Percentiles rank a stretch among this genome's conserved stretches.
Conservation (phyloP, 2,888 invertebrate species). For the Theretra japonica region DNA sequence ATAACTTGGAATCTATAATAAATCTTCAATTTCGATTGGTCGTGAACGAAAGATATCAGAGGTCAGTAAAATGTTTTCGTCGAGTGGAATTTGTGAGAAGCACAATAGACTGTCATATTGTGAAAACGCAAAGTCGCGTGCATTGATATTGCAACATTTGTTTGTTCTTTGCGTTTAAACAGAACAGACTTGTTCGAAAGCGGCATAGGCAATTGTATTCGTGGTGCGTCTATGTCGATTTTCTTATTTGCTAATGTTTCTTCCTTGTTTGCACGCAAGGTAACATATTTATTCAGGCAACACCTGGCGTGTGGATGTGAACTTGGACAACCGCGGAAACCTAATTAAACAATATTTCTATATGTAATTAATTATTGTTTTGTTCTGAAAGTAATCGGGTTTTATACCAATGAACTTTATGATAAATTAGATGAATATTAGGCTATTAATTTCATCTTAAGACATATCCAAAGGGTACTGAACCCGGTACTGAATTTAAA, state of each 20-base stretch:
- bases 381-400: no score
- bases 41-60: background rate
- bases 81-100: slow-evolving; percentile 43
- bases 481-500: no score
- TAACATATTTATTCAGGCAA: background rate
- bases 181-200: slow-evolving; percentile 20
- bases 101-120: slow-evolving; percentile 38
- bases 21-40: background rate
- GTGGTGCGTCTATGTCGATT: background rate
- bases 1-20: background rate
- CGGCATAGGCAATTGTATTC: background rate
- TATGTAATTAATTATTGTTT: no score
- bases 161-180: slow-evolving; percentile 37
- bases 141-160: slow-evolving; percentile 46
- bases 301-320: no score
- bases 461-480: no score
- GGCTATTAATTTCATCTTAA: no score
- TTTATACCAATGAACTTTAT: no score
- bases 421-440: no score
- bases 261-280: background rate
- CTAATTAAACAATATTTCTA: no score
- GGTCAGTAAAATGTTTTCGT: background rate
- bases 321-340: no score
- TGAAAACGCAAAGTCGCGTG: slow-evolving; percentile 55
- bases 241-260: background rate